Percentiles rank a stretch among this genome's conserved stretches.
phyloP scores from a whole-genome alignment of 2,797 vertebrate species.

The Erethizon dorsatum region DNA sequence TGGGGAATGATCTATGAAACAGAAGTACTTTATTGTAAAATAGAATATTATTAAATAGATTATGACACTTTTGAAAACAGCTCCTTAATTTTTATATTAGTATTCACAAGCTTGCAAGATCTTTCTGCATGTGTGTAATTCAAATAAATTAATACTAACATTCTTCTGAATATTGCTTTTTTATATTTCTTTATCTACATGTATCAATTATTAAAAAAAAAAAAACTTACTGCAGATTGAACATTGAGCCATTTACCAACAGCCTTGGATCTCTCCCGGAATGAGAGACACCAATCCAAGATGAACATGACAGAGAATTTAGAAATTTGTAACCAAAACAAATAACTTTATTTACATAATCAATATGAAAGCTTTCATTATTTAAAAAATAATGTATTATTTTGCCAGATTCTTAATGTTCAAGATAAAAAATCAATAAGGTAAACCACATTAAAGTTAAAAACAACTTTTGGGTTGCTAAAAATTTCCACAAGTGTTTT shows the following conservation, averaged over 20 bases:
- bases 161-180: background rate
- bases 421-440: background rate
- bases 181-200: background rate
- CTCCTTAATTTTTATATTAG: background rate
- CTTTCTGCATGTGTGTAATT: background rate
- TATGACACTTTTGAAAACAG: background rate
- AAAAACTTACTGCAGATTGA: background rate
- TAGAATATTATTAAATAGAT: background rate
- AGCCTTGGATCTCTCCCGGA: background rate
- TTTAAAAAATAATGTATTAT: background rate
- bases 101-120: background rate
- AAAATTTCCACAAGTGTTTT: background rate
- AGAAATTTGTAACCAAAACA: slow-evolving; percentile 20
- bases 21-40: background rate
- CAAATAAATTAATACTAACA: background rate
- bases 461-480: background rate
- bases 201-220: background rate
- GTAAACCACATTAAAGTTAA: background rate
- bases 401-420: background rate
- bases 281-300: background rate
- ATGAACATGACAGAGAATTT: fast-evolving
- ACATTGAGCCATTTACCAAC: background rate
- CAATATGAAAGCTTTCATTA: background rate
- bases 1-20: background rate
- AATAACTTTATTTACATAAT: background rate